phyloP scores from a whole-genome alignment of 2,888 invertebrate genomes.

The Phaedon cochleariae region DNA sequence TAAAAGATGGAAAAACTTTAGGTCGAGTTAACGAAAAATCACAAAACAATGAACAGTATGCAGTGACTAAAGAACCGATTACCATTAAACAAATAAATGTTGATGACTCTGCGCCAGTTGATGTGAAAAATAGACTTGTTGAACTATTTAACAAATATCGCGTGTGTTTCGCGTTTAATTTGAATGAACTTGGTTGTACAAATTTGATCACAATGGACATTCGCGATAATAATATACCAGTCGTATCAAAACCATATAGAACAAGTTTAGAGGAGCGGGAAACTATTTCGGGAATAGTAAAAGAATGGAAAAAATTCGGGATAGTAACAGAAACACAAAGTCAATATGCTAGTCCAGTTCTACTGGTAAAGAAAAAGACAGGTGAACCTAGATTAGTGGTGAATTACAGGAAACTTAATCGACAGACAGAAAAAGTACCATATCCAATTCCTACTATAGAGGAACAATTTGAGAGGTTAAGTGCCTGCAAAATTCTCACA shows the following conservation, averaged over 20 bases:
- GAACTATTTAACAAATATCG: not conserved
- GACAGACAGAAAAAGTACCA: not conserved
- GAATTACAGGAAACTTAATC: conserved; percentile 11
- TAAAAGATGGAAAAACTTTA: not conserved
- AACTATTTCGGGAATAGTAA: not conserved
- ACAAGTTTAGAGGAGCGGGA: not conserved
- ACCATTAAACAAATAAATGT: not conserved
- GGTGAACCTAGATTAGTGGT: conserved; percentile 15
- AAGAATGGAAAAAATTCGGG: not conserved
- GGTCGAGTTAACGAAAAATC: not conserved
- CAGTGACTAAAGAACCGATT: not conserved
- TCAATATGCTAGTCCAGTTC: conserved; percentile 11
- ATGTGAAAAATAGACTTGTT: not conserved
- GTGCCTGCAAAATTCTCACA: conserved; percentile 7
- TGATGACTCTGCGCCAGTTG: not conserved
- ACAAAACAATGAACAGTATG: not conserved
- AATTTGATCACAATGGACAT: not conserved
- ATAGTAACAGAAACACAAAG: not conserved
- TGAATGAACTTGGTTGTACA: not conserved
- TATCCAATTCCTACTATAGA: conserved; percentile 19
- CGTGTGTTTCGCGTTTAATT: not conserved
- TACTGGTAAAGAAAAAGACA: conserved; percentile 10
- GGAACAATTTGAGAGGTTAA: conserved; percentile 9
- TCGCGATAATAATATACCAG: not conserved
- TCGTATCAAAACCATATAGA: not conserved